Evolutionary conservation across 2,113 vertebrate genomes (phyloP).

Genomic region (Python bivittatus): DNA sequence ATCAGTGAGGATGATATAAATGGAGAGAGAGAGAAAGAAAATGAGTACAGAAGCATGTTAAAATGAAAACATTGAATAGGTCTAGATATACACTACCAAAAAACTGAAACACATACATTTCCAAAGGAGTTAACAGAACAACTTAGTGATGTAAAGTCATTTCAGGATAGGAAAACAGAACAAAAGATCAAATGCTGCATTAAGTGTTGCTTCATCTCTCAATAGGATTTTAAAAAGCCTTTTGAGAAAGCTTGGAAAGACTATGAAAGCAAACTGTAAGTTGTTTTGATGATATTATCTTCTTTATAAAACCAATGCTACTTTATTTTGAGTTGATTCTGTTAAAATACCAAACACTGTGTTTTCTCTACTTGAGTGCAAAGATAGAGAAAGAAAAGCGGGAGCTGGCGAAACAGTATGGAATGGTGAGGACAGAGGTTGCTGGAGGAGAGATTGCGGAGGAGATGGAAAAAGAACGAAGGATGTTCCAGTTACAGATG

Average conservation of each 20-base stretch:
- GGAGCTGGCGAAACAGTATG: slow-evolving; percentile 72
- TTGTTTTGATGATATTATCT: slow-evolving; percentile 15
- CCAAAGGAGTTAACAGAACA: not conserved
- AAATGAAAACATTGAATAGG: not conserved
- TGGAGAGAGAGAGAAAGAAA: not conserved
- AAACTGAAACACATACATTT: not conserved
- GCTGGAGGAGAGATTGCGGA: slow-evolving; percentile 73
- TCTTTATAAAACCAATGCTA: not conserved
- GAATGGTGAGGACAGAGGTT: slow-evolving; percentile 73
- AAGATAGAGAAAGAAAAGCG: slow-evolving; percentile 78
- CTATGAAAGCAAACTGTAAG: slow-evolving; percentile 78
- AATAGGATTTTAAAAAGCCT: slow-evolving; percentile 75
- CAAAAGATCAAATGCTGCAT: not conserved
- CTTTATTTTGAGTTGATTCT: not conserved
- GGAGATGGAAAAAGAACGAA: slow-evolving; percentile 75
- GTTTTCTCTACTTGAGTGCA: slow-evolving; percentile 48
- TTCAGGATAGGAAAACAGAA: not conserved
- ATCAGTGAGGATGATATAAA: not conserved
- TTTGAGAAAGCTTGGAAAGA: slow-evolving; percentile 79
- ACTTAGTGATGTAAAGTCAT: not conserved
- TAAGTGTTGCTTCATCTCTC: slow-evolving; percentile 6
- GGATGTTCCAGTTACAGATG: slow-evolving; percentile 76
- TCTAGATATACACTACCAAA: not conserved
- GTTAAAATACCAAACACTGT: accelerated
- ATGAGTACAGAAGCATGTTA: too few relatives aligned